These are phyloP conservation scores for Atta texana DNA, from an alignment of 1,140 invertebrate genomes.

Conservation along the genomic window DNA sequence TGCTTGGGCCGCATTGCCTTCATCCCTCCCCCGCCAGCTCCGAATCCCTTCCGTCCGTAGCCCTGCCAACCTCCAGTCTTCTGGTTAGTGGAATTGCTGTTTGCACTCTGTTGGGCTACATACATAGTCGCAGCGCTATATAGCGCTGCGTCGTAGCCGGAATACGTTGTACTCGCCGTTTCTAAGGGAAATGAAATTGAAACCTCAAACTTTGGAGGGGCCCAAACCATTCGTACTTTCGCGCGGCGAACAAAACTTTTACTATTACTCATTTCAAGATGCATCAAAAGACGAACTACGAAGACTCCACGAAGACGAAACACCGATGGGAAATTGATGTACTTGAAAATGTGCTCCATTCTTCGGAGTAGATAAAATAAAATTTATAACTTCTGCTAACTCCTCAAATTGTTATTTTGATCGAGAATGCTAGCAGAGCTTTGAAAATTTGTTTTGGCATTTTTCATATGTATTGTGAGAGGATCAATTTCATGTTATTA, in stretches of 20 bases:
- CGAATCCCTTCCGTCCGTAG: slow-evolving; percentile 90
- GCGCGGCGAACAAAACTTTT: slow-evolving; percentile 30
- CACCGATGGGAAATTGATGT: slow-evolving; percentile 7
- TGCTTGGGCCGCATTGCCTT: slow-evolving; percentile 91
- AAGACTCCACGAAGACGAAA: not conserved
- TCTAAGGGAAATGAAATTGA: slow-evolving; percentile 85
- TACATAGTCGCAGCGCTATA: slow-evolving; percentile 97
- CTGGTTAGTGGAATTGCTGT: slow-evolving; percentile 88
- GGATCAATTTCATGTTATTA: slow-evolving; percentile 85
- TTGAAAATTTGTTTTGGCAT: slow-evolving; percentile 22
- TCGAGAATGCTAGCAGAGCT: slow-evolving; percentile 64
- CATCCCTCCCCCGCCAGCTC: slow-evolving; percentile 87
- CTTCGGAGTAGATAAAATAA: not conserved
- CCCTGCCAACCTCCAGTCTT: slow-evolving; percentile 90
- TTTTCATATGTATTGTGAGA: slow-evolving; percentile 73
- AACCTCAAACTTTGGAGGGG: slow-evolving; percentile 82
- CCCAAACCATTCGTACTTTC: slow-evolving; percentile 71
- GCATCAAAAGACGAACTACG: not conserved
- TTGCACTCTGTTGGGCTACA: slow-evolving; percentile 93
- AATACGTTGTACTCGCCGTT: slow-evolving; percentile 88
- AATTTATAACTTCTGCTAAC: slow-evolving; percentile 55
- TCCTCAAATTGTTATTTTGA: slow-evolving; percentile 25
- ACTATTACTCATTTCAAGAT: slow-evolving; percentile 44
- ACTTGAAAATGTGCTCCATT: not conserved
- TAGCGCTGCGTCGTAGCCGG: slow-evolving; percentile 95